Conservation (phyloP, 2,797 vertebrate species). For the Cuniculus paca region DNA sequence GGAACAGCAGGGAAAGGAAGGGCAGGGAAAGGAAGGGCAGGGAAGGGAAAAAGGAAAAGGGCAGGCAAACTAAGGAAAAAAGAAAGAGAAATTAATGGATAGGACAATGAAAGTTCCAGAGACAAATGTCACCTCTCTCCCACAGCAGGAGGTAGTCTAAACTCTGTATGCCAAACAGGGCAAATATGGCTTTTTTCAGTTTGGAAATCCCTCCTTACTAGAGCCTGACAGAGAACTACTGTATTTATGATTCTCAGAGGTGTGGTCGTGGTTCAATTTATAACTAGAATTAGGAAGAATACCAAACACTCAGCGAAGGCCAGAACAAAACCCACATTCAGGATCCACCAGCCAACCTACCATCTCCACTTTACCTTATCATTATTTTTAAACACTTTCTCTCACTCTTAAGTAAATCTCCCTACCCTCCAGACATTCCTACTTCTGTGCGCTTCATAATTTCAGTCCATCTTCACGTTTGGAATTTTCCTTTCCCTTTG, state of each 20-base stretch:
- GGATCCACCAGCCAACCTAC: background rate
- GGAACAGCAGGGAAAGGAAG: too few species aligned
- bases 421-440: background rate
- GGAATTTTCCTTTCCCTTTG: background rate
- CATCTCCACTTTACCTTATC: background rate
- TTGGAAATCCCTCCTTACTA: background rate
- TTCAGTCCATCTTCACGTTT: background rate
- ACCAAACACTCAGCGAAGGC: background rate
- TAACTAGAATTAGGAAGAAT: background rate
- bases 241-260: background rate
- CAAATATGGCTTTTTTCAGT: background rate
- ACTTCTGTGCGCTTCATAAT: background rate
- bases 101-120: background rate
- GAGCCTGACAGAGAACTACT: background rate
- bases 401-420: background rate
- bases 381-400: background rate
- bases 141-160: background rate
- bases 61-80: background rate
- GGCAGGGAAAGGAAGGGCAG: too few species aligned
- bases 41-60: too few species aligned
- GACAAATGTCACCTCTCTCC: background rate
- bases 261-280: background rate
- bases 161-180: background rate
- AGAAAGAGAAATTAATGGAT: background rate
- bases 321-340: background rate